Base-by-base conservation (phyloP, 2,113 vertebrate genomes). In the Neotragus pygmaeus region DNA sequence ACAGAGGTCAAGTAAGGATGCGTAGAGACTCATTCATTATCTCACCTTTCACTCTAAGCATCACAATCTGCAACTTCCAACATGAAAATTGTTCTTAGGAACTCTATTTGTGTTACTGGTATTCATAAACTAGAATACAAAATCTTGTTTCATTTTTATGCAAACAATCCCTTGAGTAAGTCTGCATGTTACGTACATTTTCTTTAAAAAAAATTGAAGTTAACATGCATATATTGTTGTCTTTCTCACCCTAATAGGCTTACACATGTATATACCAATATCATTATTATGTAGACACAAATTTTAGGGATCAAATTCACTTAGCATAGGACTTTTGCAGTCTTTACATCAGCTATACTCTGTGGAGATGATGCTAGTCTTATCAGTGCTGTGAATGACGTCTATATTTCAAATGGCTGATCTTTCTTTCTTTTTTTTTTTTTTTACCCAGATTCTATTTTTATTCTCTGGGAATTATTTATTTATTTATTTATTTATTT, bases 141-240 rank as follows among this genome's bases (percentile, higher is more conserved):
- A 60, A 66, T 93, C 27, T 66, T 88, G 9, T 53, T 90, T 70
- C 25, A 25, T 85, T 7, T 28, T 30, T 64, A 73, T 66, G 28
- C 51, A 88, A 96, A 94, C 17, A 64, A 43, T 1, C 16, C 17
- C 15, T 58, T 7, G 21, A 84, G 8, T 55, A 88, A 94, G n/a
- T 88, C 23, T 70, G 36, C 7, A 58, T 84, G 17, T 7, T 53
- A 11, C 57, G 77, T 51, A 36, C 14, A 39, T 43, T 91, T 94
- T 86, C 39, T 95, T 85, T 81, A 58, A 87, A 77, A 49, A 43
- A 94, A 92, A 47, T 93, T 94, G 62, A 97, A 84, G 66, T 94
- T 47, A 94, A 64, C 23, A 82, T 77, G 14, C 78, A 45, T 80
- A 64, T 6, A 30, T 8, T n/a, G 1, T 78, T 91, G 15, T 75